Conservation (phyloP, 2,113 vertebrate genomes). For the Donacobius atricapilla region DNA sequence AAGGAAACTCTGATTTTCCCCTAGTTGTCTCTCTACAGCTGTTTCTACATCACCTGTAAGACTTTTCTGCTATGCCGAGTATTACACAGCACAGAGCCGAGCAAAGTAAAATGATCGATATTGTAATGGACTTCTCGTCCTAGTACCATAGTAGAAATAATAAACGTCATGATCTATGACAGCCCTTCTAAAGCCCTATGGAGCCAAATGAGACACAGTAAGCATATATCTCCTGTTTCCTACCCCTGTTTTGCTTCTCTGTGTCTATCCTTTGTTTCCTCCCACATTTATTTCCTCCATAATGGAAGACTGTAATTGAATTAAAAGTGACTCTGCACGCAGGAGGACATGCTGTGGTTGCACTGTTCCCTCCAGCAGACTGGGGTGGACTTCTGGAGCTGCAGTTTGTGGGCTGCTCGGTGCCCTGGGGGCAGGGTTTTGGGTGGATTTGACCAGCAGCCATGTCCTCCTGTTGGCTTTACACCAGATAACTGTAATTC, state of each 20-base stretch:
- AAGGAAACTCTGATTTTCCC: not conserved
- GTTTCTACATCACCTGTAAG: conserved; percentile 25
- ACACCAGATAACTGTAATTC: not conserved
- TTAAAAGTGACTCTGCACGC: not conserved
- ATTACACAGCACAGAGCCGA: not conserved
- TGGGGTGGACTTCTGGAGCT: not conserved
- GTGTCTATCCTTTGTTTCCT: conserved; percentile 42
- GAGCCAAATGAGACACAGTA: not conserved
- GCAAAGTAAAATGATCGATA: conserved; percentile 25
- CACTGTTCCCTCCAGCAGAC: not conserved
- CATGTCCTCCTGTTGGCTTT: not conserved
- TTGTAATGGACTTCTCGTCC: conserved; percentile 40
- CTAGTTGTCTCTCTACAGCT: not conserved
- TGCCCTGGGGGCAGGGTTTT: not conserved
- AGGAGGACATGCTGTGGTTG: not conserved
- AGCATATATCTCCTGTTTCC: conserved; percentile 29
- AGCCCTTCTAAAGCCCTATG: conserved; percentile 1
- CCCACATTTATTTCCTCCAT: conserved; percentile 45
- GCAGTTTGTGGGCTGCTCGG: not conserved
- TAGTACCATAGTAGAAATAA: conserved; percentile 25
- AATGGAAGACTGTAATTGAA: conserved; percentile 39
- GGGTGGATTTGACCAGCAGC: not conserved
- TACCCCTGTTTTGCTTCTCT: conserved; percentile 13
- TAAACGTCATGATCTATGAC: conserved; percentile 40
- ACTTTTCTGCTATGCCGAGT: not conserved